Conservation (phyloP, 2,888 invertebrate species). For the Neuroscelio doddi region DNA sequence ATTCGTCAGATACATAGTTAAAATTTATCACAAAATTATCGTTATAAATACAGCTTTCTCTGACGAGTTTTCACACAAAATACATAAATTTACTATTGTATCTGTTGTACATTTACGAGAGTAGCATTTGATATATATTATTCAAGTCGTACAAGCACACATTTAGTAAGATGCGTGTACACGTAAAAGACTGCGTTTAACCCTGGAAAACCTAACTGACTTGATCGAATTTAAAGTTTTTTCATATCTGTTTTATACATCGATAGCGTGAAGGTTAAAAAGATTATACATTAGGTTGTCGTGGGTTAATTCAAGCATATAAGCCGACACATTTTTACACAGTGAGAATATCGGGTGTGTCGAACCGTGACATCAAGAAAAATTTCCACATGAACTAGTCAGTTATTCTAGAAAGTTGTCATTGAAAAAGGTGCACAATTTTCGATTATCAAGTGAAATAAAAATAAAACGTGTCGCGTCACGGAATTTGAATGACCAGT, state of each 20-base stretch:
- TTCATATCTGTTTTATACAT: background rate
- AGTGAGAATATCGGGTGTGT: constrained; percentile 33
- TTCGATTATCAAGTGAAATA: background rate
- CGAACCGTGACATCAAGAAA: constrained; percentile 37
- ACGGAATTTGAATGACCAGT: constrained; percentile 49
- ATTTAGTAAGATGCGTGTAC: constrained; percentile 46
- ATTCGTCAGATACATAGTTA: constrained; percentile 1
- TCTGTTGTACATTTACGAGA: constrained; percentile 28
- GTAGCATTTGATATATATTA: constrained; percentile 13
- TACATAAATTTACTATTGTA: background rate
- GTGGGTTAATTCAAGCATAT: constrained; percentile 31
- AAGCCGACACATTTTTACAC: constrained; percentile 37
- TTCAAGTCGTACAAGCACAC: constrained; percentile 43
- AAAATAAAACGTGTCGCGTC: constrained; percentile 35
- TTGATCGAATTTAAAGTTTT: background rate
- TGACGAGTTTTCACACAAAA: background rate
- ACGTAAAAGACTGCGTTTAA: constrained; percentile 31
- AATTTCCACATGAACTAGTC: constrained; percentile 36
- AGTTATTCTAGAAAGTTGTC: constrained; percentile 11
- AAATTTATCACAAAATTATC: background rate
- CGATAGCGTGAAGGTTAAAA: background rate
- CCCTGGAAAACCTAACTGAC: constrained; percentile 35
- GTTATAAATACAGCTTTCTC: background rate
- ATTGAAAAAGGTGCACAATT: constrained; percentile 2
- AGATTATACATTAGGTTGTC: constrained; percentile 26